phyloP scores from a whole-genome alignment of 2,888 invertebrate species.

The Drosophila subquinaria region DNA sequence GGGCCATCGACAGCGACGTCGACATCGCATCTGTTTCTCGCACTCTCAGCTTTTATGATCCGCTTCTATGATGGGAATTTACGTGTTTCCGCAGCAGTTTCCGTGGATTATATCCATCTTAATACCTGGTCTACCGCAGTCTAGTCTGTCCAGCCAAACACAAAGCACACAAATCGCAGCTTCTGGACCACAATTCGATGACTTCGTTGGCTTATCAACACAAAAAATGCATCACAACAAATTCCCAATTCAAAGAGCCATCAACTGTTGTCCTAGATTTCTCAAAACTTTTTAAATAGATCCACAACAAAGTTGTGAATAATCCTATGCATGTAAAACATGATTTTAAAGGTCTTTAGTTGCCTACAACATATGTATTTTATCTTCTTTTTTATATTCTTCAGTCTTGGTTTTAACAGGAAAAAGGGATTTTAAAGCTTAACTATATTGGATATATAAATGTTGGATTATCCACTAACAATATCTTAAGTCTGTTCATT shows the following conservation, averaged over 20 bases:
- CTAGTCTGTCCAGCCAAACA: neutral
- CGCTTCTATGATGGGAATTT: slow-evolving; percentile 62
- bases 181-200: slow-evolving; percentile 9
- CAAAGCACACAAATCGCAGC: neutral
- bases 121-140: slow-evolving; percentile 11
- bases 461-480: no score
- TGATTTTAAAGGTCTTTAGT: no score
- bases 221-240: slow-evolving; percentile 2
- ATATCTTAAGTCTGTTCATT: no score
- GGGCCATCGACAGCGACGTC: slow-evolving; percentile 24
- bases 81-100: slow-evolving; percentile 44
- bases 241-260: neutral
- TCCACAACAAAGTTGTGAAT: slow-evolving; percentile 2
- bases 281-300: neutral
- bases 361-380: no score
- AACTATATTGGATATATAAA: no score
- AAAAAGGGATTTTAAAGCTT: no score
- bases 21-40: slow-evolving; percentile 59
- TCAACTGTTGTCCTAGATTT: slow-evolving; percentile 3
- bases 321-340: neutral
- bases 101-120: slow-evolving; percentile 33
- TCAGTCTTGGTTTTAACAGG: no score
- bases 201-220: slow-evolving; percentile 12
- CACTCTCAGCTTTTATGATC: slow-evolving; percentile 34
- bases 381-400: no score